Base-by-base conservation (phyloP, 1,140 invertebrate genomes). In the Lucilia cuprina region DNA sequence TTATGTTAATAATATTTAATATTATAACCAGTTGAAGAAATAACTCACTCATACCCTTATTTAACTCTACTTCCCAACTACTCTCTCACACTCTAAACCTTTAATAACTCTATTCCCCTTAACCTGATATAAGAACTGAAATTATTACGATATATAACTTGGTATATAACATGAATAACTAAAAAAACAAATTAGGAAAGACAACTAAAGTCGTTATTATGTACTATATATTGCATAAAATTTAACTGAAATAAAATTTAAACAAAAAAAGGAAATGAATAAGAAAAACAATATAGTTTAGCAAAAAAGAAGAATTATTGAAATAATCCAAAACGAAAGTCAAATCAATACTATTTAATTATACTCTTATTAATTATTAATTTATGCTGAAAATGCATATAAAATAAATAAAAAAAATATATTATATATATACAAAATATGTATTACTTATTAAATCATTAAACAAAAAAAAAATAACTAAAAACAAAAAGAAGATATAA, bases 381-480 rank as follows among this genome's bases (percentile, higher is more conserved):
- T 80, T 80, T 80, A 80, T 80, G 77, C 77, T 80, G 77, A 21
- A 80, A 80, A 80, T 80, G 77, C 77, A 80, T 80, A 80, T 80
- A 80, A 80, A 80, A 80, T 80, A 78, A 78, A 78, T 30, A 41
- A 41, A 41, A 50, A 49, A 80, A 21, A 80, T 50, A 80, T 50
- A 80, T 47, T 47, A 78, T 41, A 75, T 75, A 78, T 41, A 47
- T 80, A 80, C 19, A 49, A 80, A 49, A 70, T 70, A 70, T 80
- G 77, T 80, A 80, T 80, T 80, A 80, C 77, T 80, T 80, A 80
- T 80, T 80, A 80, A 80, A 49, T 77, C 41, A 47, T 41, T 50
- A 21, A 49, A 80, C 8, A 80, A 80, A 50, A 49, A 80, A 80
- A 49, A 5, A 13, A 80, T 25, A 80, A 80, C 77, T 50, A 80